phyloP scores from a whole-genome alignment of 2,888 invertebrate species.

The Napeogenes inachia region DNA sequence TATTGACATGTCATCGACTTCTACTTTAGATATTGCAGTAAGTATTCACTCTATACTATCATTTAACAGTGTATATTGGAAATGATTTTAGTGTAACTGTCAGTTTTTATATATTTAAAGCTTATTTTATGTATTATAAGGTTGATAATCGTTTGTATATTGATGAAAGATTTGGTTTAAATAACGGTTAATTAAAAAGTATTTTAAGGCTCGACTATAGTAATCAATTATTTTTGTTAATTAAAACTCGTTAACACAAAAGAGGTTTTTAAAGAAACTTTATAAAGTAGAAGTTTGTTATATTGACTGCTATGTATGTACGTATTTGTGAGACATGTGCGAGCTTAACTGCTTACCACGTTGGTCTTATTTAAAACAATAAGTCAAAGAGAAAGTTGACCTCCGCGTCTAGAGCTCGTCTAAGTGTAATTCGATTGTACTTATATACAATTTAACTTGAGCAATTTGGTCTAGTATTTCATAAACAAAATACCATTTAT shows the following conservation, averaged over 20 bases:
- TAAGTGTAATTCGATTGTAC: not conserved
- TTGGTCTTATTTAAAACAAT: not conserved
- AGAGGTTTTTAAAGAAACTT: not conserved
- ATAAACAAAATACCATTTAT: too few species aligned
- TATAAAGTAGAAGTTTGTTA: not conserved
- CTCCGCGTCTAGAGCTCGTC: not conserved
- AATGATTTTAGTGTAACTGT: too few species aligned
- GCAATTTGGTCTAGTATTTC: too few species aligned
- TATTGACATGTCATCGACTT: slow-evolving; percentile 45
- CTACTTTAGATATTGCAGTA: slow-evolving; percentile 63
- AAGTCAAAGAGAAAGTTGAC: slow-evolving; percentile 3
- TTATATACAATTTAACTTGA: not conserved
- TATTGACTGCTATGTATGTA: not conserved
- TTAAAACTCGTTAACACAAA: not conserved
- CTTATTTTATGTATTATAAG: not conserved
- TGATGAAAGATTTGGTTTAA: not conserved
- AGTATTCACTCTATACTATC: slow-evolving; percentile 36
- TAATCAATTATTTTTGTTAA: not conserved
- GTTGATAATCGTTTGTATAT: not conserved
- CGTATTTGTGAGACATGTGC: not conserved
- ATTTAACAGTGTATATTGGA: too few species aligned
- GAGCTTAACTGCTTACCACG: not conserved
- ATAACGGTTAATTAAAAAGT: slow-evolving; percentile 6
- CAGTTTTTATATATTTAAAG: not conserved
- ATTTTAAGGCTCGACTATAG: not conserved